Percentiles rank a stretch among this genome's conserved stretches.
phyloP scores from a whole-genome alignment of 2,113 vertebrate genomes.

The Zootoca vivipara region DNA sequence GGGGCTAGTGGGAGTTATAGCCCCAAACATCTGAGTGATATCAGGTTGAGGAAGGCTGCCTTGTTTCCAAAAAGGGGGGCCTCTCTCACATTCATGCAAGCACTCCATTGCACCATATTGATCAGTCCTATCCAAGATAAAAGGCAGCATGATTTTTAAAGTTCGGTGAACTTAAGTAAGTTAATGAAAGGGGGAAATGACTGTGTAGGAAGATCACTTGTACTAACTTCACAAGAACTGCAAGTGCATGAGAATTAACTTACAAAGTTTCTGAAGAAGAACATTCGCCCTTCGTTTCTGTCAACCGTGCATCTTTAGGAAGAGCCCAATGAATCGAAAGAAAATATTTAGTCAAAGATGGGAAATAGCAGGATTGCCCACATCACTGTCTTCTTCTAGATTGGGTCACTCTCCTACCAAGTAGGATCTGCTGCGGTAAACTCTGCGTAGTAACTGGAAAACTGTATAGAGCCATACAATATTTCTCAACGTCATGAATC shows the following conservation, averaged over 20 bases:
- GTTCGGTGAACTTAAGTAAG: not conserved
- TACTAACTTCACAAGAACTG: not conserved
- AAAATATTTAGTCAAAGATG: not conserved
- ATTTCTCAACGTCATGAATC: not conserved
- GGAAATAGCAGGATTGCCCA: not conserved
- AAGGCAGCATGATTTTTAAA: not conserved
- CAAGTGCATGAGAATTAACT: not conserved
- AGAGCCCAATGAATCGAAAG: not conserved
- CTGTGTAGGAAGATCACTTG: not conserved
- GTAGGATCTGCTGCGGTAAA: slow-evolving; percentile 9
- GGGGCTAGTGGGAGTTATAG: too few relatives aligned
- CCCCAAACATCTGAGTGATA: too few relatives aligned
- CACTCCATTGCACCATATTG: not conserved
- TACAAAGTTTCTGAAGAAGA: not conserved
- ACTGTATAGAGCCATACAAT: not conserved
- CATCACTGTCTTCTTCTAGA: not conserved
- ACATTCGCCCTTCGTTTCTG: not conserved
- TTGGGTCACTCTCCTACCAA: not conserved
- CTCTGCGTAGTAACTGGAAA: not conserved
- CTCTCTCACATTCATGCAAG: not conserved
- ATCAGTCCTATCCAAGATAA: not conserved
- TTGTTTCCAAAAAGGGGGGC: not conserved
- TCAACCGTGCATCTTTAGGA: not conserved
- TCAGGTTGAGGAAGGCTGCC: too few relatives aligned
- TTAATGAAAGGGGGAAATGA: not conserved